Conservation (phyloP, 1,140 invertebrate species). For the Cyphomyrmex costatus region DNA sequence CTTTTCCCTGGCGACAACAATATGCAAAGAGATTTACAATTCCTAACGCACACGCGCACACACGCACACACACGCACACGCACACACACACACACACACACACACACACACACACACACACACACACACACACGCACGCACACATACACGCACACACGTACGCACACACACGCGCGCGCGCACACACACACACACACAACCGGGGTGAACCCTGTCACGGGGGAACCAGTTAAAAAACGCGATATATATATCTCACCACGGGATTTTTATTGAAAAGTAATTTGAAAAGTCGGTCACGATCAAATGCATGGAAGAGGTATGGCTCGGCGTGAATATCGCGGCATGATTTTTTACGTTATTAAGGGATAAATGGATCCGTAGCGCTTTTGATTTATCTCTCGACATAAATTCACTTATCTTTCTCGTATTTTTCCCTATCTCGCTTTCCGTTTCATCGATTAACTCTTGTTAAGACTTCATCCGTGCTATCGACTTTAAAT, state of each 20-base stretch:
- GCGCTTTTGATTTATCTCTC: slow-evolving; percentile 48
- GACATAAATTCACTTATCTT: slow-evolving; percentile 24
- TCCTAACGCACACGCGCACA: no score
- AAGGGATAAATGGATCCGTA: slow-evolving; percentile 57
- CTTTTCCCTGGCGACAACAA: slow-evolving; percentile 9
- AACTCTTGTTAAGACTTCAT: slow-evolving; percentile 27
- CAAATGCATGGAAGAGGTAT: background rate
- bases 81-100: no score
- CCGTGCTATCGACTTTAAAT: slow-evolving; percentile 52
- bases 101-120: no score
- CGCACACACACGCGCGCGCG: no score
- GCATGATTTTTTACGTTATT: slow-evolving; percentile 58
- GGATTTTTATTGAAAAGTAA: slow-evolving; percentile 59
- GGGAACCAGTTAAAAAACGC: slow-evolving; percentile 34
- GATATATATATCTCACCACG: background rate
- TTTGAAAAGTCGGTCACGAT: slow-evolving; percentile 41
- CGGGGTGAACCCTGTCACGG: slow-evolving; percentile 10
- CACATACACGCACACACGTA: no score
- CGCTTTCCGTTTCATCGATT: slow-evolving; percentile 22
- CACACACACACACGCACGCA: no score
- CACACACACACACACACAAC: no score
- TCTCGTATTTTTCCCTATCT: background rate
- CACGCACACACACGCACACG: no score
- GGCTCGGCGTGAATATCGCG: slow-evolving; percentile 30
- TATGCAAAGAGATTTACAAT: slow-evolving; percentile 23